These are phyloP conservation scores for Pristionchus entomophagus DNA, from an alignment of 2,888 invertebrate species.

Conservation along the genomic window DNA sequence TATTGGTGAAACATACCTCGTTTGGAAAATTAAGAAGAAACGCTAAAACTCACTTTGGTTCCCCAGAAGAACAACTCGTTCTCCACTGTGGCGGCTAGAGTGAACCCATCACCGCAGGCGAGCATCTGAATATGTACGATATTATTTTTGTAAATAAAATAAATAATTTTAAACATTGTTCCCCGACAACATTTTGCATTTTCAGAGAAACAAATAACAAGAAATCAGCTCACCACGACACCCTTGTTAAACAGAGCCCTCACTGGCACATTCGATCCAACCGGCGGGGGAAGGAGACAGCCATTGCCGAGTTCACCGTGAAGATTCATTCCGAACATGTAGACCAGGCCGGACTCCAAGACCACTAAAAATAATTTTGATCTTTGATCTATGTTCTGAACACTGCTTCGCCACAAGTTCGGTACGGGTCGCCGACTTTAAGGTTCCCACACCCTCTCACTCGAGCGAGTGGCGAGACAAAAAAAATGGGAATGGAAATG, in stretches of 20 bases:
- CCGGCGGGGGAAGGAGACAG: conserved; percentile 75
- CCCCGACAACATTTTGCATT: no score
- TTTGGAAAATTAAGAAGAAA: no score
- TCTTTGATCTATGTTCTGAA: neutral
- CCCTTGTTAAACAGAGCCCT: conserved; percentile 75
- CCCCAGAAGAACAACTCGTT: conserved; percentile 85
- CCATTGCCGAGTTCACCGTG: conserved; percentile 82
- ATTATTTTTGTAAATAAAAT: no score
- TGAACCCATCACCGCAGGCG: conserved; percentile 83
- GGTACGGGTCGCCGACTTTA: no score
- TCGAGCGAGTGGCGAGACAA: no score
- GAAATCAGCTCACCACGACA: conserved; percentile 27
- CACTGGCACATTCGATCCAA: conserved; percentile 77
- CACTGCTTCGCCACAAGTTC: no score
- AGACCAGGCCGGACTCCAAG: conserved; percentile 81
- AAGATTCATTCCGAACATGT: conserved; percentile 82
- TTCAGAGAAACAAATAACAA: no score
- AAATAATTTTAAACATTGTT: no score
- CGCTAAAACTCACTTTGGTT: conserved; percentile 63
- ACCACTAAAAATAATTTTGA: conserved; percentile 74
- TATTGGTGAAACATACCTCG: no score
- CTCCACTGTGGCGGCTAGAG: conserved; percentile 82
- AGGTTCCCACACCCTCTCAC: no score
- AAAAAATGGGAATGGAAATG: no score
- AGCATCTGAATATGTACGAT: conserved; percentile 79